These are phyloP conservation scores for Acrobeloides nanus DNA, from an alignment of 2,888 invertebrate genomes.

Conservation along the genomic window DNA sequence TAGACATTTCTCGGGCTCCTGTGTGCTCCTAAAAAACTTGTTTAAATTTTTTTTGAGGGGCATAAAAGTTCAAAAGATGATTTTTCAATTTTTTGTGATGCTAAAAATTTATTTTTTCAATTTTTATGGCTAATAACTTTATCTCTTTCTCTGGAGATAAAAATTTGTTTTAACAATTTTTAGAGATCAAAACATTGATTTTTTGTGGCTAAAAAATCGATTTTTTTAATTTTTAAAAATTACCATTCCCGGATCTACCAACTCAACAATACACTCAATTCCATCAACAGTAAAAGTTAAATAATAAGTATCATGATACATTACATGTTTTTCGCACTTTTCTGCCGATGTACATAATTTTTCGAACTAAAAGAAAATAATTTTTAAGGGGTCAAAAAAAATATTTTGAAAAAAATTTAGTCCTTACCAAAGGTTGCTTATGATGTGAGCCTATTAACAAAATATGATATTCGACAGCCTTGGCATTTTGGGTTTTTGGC, in stretches of 20 bases:
- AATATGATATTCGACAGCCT: slow-evolving; percentile 13
- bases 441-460: slow-evolving; percentile 13
- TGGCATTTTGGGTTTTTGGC: too few relatives aligned
- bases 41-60: too few relatives aligned
- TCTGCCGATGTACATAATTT: slow-evolving; percentile 21
- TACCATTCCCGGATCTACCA: slow-evolving; percentile 21
- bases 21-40: slow-evolving; percentile 25
- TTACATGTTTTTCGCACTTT: slow-evolving; percentile 25
- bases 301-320: slow-evolving; percentile 27
- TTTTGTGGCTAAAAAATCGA: neutral
- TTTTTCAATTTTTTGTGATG: neutral
- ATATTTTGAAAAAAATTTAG: neutral
- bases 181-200: neutral
- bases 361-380: slow-evolving; percentile 22
- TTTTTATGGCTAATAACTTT: neutral
- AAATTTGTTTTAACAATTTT: too few relatives aligned
- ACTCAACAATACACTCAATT: slow-evolving; percentile 12
- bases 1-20: slow-evolving; percentile 31
- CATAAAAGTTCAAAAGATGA: slow-evolving; percentile 11
- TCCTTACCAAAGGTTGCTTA: slow-evolving; percentile 13
- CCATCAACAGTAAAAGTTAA: slow-evolving; percentile 18
- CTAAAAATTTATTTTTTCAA: neutral
- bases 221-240: slow-evolving; percentile 1
- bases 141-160: neutral
- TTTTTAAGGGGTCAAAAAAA: slow-evolving; percentile 1